Percentiles rank a stretch among this genome's conserved stretches.
Evolutionary conservation across 2,888 invertebrate species (phyloP).

Genomic region (Parascotia fuliginaria): DNA sequence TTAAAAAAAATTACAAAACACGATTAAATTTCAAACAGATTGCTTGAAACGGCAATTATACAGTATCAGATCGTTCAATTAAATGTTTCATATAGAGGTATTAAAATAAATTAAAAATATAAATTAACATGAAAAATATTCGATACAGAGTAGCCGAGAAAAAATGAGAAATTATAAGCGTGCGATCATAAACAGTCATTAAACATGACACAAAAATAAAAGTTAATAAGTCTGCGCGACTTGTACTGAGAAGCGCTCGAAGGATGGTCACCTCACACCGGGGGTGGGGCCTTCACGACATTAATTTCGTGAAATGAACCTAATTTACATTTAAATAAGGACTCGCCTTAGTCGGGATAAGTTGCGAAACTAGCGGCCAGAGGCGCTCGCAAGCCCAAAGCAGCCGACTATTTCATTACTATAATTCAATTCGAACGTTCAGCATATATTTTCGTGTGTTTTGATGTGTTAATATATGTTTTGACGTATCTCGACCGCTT

Average conservation of each 20-base stretch:
- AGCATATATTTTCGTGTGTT: conserved; percentile 52
- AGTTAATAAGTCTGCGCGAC: conserved; percentile 49
- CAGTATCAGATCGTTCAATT: not conserved
- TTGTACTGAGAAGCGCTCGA: conserved; percentile 44
- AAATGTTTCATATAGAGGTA: conserved; percentile 5
- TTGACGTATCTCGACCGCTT: not conserved
- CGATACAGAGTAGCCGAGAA: conserved; percentile 32
- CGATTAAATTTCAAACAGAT: not conserved
- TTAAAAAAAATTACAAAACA: not conserved
- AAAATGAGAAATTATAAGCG: conserved; percentile 38
- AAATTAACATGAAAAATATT: conserved; percentile 36
- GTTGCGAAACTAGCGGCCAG: conserved; percentile 84
- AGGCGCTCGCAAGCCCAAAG: conserved; percentile 79
- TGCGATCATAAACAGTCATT: conserved; percentile 55
- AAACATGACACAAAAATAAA: conserved; percentile 58
- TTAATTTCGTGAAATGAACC: conserved; percentile 96
- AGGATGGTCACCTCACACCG: conserved; percentile 63
- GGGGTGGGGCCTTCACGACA: conserved; percentile 88
- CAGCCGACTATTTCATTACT: conserved; percentile 81
- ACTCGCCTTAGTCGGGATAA: conserved; percentile 85
- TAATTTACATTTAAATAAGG: conserved; percentile 96
- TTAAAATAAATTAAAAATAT: conserved; percentile 31
- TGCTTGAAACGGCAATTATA: not conserved
- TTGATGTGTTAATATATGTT: conserved; percentile 22
- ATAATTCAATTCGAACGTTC: conserved; percentile 82